A percentile compares a stretch with the other conserved stretches of the same genome.
Evolutionary conservation across 2,888 invertebrate genomes (phyloP).

Genomic region (Chironomus riparius): DNA sequence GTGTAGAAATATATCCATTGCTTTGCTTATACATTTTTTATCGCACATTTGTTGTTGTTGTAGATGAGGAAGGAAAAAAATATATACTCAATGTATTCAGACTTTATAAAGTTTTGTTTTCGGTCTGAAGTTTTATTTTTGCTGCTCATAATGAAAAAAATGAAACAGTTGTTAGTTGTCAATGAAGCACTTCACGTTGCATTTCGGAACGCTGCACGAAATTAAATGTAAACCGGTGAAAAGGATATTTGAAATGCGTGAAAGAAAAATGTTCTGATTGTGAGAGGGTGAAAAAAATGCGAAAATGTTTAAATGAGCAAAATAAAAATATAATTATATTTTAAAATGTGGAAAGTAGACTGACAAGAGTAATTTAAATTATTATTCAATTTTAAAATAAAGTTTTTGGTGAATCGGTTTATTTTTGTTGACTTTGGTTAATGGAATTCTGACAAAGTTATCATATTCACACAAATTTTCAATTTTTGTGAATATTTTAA

Average conservation of each 20-base stretch:
- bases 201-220: background rate
- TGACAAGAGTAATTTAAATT: no score
- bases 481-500: no score
- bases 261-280: no score
- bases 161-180: slow-evolving; percentile 23
- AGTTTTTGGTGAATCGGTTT: no score
- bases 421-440: no score
- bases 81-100: background rate
- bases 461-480: no score
- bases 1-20: background rate
- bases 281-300: no score
- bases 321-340: no score
- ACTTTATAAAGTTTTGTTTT: background rate
- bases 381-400: no score
- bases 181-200: slow-evolving; percentile 20
- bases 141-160: background rate
- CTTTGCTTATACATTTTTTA: background rate
- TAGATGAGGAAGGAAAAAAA: background rate
- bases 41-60: background rate
- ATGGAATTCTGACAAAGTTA: no score
- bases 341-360: no score
- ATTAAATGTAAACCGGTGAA: background rate
- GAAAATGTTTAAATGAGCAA: no score
- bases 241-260: background rate
- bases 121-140: slow-evolving; percentile 14